Percentiles rank a stretch among this genome's conserved stretches.
These are phyloP conservation scores for Pegoplata infirma DNA, from an alignment of 2,888 invertebrate species.

Conservation along the genomic window DNA sequence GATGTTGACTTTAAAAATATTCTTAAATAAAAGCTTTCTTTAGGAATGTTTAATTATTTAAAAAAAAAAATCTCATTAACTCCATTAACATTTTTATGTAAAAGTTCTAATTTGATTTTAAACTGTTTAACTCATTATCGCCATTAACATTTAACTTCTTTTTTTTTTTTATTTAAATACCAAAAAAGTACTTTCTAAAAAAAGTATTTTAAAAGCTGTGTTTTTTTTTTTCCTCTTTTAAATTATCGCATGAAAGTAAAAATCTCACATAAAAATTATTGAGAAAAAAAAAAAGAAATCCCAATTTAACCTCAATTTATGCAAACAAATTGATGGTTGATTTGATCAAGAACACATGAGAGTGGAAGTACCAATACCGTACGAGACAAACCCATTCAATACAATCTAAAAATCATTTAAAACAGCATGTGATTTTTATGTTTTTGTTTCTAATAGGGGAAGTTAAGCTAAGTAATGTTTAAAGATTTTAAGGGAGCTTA, in stretches of 20 bases:
- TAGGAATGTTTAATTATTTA: not conserved
- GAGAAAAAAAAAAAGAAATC: not conserved
- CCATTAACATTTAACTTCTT: too few species aligned
- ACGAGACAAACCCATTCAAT: not conserved
- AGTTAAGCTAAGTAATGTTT: not conserved
- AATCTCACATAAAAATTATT: not conserved
- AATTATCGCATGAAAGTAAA: slow-evolving; percentile 6
- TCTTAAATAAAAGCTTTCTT: too few species aligned
- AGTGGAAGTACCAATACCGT: not conserved
- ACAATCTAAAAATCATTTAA: slow-evolving; percentile 4
- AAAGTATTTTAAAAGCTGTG: too few species aligned
- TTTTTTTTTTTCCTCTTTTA: not conserved
- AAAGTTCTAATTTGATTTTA: too few species aligned
- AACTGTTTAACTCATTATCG: too few species aligned
- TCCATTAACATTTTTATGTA: too few species aligned
- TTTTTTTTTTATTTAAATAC: too few species aligned
- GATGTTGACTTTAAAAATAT: too few species aligned
- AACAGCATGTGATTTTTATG: slow-evolving; percentile 3
- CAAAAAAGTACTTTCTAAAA: slow-evolving; percentile 37
- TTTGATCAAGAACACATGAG: not conserved
- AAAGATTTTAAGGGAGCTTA: too few species aligned
- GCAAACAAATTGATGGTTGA: slow-evolving; percentile 28
- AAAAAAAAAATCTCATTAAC: not conserved
- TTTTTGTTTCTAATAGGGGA: not conserved
- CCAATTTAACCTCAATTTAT: slow-evolving; percentile 19